A percentile compares a stretch with the other conserved stretches of the same genome.
Conservation (phyloP, 2,888 invertebrate genomes). For the Drosophila infuscata region DNA sequence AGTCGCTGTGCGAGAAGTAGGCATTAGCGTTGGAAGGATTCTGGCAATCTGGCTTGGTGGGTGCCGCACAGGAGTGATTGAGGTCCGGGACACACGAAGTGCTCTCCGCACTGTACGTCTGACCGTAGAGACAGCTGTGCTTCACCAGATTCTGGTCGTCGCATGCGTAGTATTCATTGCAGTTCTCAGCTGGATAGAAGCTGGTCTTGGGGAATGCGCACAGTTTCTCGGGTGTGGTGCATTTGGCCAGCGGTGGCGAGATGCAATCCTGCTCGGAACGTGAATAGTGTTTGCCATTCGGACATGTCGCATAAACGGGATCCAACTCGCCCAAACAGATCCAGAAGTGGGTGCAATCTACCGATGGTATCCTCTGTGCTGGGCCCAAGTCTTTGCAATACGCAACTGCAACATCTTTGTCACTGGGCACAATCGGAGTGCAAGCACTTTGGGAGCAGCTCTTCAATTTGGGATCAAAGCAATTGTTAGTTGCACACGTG, state of each 20-base stretch:
- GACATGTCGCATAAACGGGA: slow-evolving; percentile 27
- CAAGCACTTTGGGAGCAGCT: slow-evolving; percentile 8
- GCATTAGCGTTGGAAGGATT: slow-evolving; percentile 27
- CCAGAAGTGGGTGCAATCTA: slow-evolving; percentile 33
- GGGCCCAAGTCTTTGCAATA: neutral
- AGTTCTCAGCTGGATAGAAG: slow-evolving; percentile 24
- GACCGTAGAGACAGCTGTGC: slow-evolving; percentile 25
- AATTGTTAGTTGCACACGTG: neutral
- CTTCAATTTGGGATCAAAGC: slow-evolving; percentile 18
- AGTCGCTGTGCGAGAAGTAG: slow-evolving; percentile 35
- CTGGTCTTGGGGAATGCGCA: slow-evolving; percentile 2
- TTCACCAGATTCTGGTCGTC: slow-evolving; percentile 17
- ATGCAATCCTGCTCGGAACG: slow-evolving; percentile 28
- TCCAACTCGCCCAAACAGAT: slow-evolving; percentile 22
- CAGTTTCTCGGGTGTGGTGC: slow-evolving; percentile 22
- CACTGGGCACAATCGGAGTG: neutral
- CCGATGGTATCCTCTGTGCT: slow-evolving; percentile 11
- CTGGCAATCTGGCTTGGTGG: slow-evolving; percentile 23
- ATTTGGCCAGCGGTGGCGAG: slow-evolving; percentile 36
- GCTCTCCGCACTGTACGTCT: slow-evolving; percentile 11
- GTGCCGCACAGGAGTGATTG: slow-evolving; percentile 6
- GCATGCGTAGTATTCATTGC: slow-evolving; percentile 32
- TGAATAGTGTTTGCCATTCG: slow-evolving; percentile 25
- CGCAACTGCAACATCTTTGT: neutral
- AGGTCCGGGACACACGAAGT: slow-evolving; percentile 14